phyloP scores from a whole-genome alignment of 2,888 invertebrate genomes.

The Saturnia pavonia region DNA sequence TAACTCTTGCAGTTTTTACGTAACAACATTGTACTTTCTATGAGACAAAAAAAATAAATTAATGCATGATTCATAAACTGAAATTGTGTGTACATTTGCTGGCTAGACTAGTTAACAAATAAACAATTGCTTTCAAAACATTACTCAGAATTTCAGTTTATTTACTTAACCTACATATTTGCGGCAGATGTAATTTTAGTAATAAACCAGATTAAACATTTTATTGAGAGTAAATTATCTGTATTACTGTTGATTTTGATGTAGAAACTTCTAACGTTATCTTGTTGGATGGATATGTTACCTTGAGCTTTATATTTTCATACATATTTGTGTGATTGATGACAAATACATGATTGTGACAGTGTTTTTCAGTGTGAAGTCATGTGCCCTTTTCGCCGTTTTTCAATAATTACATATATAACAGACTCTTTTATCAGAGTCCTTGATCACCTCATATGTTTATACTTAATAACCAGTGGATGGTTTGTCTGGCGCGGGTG shows the following conservation, averaged over 20 bases:
- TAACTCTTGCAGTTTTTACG: background rate
- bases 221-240: background rate
- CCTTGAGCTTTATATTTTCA: background rate
- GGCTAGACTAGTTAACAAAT: slow-evolving; percentile 15
- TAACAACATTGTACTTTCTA: background rate
- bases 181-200: slow-evolving; percentile 1
- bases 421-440: too few relatives aligned
- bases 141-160: slow-evolving; percentile 17
- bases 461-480: background rate
- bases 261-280: background rate
- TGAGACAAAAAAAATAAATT: background rate
- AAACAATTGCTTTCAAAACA: slow-evolving; percentile 9
- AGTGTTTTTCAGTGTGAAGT: background rate
- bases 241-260: background rate
- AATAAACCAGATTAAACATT: background rate
- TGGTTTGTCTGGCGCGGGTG: background rate
- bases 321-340: background rate
- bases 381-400: background rate
- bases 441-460: background rate
- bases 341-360: too few relatives aligned
- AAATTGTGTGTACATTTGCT: slow-evolving; percentile 8
- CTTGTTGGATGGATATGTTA: background rate
- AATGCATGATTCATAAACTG: background rate
- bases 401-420: background rate
- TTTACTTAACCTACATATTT: slow-evolving; percentile 16